Base-by-base conservation (phyloP, 1,140 invertebrate species). In the Monochamus saltuarius region DNA sequence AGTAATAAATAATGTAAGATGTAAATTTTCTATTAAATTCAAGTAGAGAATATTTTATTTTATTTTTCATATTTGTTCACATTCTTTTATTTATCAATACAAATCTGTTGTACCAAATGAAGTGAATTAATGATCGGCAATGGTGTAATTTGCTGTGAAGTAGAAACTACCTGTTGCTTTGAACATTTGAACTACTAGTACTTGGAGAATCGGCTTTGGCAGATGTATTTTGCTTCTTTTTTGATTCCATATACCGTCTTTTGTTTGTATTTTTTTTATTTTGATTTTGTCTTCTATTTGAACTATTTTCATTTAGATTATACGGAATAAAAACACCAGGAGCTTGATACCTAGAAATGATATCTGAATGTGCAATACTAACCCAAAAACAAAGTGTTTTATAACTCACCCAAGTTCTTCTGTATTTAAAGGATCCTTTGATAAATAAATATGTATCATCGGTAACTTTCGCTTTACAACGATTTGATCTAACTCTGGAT, bases 391-490 rank as follows among this genome's bases (percentile, higher is more conserved):
- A 29, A 29, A 19, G 10, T 14, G 13, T 54, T 13, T 29, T 7
- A 17, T 43, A 36, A 63, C 62, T 74, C 72, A 86, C 83, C 85
- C 83, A 17, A 71, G 72, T 58, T 82, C 77, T 11, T 75, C 72
- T 6, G 68, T 67, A 61, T 84, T 75, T 29, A 84, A 66, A 22
- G 77, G 69, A 64, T 87, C 79, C 46, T 82, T 74, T 14, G 87
- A 87, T 40, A 91, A 72, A 16, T 89, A 78, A 71, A 93, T 91
- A 69, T 91, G 85, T 49, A 94, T 84, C 62, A 87, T 84, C 42
- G 91, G 89, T 71, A 89, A 81, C 76, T 88, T 83, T 67, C 87
- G 73, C 62, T 82, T 86, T 1, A 89, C 87, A 57, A 88, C 82
- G 49, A 91, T 76, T 65, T 83, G 83, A 75, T 92, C 89, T 54